A percentile compares a stretch with the other conserved stretches of the same genome.
Evolutionary conservation across 1,140 invertebrate genomes (phyloP).

Genomic region (Macrostomum lignano): DNA sequence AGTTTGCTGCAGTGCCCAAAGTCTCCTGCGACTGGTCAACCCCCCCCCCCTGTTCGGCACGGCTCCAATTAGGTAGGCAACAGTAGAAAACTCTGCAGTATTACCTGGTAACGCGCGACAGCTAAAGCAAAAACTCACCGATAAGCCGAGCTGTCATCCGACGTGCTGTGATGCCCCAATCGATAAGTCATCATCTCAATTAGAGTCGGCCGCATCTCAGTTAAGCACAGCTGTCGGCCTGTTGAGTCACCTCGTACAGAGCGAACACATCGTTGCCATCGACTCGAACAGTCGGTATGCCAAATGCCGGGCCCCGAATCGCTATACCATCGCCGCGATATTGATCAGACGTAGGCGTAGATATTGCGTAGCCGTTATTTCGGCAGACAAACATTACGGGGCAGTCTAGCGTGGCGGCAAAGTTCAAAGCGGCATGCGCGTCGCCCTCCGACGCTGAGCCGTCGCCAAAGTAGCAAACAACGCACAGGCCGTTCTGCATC

Average conservation of each 20-base stretch:
- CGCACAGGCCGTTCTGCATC: slow-evolving; percentile 38
- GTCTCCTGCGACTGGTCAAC: no score
- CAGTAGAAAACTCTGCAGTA: no score
- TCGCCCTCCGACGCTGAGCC: slow-evolving; percentile 93
- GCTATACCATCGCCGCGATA: slow-evolving; percentile 55
- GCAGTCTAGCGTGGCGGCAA: slow-evolving; percentile 74
- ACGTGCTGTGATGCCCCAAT: slow-evolving; percentile 93
- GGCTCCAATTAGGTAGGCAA: no score
- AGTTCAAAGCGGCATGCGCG: slow-evolving; percentile 88
- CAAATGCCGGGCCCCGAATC: slow-evolving; percentile 55
- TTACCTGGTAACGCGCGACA: no score
- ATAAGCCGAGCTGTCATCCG: slow-evolving; percentile 86
- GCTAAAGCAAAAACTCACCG: no score
- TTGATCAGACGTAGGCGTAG: slow-evolving; percentile 67
- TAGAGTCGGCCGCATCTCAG: slow-evolving; percentile 55
- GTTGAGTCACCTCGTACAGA: slow-evolving; percentile 60
- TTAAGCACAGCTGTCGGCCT: slow-evolving; percentile 46
- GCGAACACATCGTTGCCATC: slow-evolving; percentile 91
- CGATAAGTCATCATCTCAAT: slow-evolving; percentile 92
- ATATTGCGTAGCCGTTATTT: slow-evolving; percentile 84
- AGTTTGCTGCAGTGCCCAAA: no score
- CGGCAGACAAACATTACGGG: slow-evolving; percentile 82
- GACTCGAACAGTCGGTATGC: slow-evolving; percentile 60
- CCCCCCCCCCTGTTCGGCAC: no score
- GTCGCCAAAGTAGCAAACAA: slow-evolving; percentile 87